Evolutionary conservation across 2,113 vertebrate genomes (phyloP).

Genomic region (Pelecanoides urinatrix): DNA sequence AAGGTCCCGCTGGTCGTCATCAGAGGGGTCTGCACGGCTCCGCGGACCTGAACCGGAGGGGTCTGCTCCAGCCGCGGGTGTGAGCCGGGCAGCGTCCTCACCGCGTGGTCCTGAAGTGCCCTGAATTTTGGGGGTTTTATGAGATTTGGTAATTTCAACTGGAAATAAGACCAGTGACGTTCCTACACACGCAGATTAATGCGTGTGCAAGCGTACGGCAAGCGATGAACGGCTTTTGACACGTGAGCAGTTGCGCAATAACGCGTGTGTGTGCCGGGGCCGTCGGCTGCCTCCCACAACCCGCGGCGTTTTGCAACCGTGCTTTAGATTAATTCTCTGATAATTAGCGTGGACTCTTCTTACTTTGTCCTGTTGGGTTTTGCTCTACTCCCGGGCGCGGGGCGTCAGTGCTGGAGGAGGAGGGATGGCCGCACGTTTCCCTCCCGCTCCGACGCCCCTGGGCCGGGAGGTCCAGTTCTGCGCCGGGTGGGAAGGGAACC

Average conservation of each 20-base stretch:
- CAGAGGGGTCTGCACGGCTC: accelerated
- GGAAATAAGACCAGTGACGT: neutral
- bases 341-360: neutral
- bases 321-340: neutral
- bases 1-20: accelerated
- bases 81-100: neutral
- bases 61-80: neutral
- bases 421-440: neutral
- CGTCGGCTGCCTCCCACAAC: neutral
- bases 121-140: neutral
- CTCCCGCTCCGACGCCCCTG: accelerated
- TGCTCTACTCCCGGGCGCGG: neutral
- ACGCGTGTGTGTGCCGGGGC: neutral
- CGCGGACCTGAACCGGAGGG: neutral
- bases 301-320: neutral
- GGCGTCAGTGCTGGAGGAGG: too few relatives aligned
- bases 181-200: neutral
- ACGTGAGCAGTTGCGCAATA: neutral
- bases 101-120: neutral
- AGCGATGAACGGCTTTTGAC: neutral
- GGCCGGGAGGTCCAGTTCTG: neutral
- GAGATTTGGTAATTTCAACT: neutral
- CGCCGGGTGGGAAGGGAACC: neutral
- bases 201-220: accelerated
- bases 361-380: neutral